phyloP scores from a whole-genome alignment of 2,888 invertebrate species.

The Eledona agricola region DNA sequence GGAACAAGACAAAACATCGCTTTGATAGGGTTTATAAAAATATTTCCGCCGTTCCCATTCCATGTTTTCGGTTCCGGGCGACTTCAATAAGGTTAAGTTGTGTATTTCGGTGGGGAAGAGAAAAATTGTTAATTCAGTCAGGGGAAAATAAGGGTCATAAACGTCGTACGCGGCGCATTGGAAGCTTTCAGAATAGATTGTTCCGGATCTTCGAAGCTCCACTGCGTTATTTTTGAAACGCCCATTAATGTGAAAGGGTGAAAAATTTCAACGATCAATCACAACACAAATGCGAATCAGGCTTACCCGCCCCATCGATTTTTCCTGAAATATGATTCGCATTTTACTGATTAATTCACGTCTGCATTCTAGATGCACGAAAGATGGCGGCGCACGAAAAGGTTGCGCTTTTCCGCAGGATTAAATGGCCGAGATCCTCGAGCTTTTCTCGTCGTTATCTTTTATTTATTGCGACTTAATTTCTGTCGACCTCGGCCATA shows the following conservation, averaged over 20 bases:
- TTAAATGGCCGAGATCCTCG: constrained; percentile 13
- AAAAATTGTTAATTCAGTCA: too few species aligned
- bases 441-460: constrained; percentile 19
- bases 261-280: constrained; percentile 19
- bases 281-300: constrained; percentile 7
- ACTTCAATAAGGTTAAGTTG: too few species aligned
- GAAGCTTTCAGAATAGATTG: constrained; percentile 5
- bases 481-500: constrained; percentile 12
- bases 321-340: constrained; percentile 3
- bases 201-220: constrained; percentile 5
- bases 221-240: constrained; percentile 9
- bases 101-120: too few species aligned
- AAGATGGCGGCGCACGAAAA: constrained; percentile 26
- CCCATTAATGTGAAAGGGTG: constrained; percentile 15
- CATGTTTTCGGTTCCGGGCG: too few species aligned
- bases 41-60: constrained; percentile 17
- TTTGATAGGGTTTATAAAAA: constrained; percentile 21
- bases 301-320: constrained; percentile 5
- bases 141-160: constrained; percentile 4
- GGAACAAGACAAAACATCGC: constrained; percentile 11
- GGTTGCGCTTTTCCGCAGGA: constrained; percentile 23
- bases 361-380: too few species aligned
- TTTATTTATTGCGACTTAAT: constrained; percentile 31
- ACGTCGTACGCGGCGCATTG: constrained; percentile 1
- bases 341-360: too few species aligned